These are phyloP conservation scores for Hestina assimilis DNA, from an alignment of 1,140 invertebrate genomes.

Conservation along the genomic window DNA sequence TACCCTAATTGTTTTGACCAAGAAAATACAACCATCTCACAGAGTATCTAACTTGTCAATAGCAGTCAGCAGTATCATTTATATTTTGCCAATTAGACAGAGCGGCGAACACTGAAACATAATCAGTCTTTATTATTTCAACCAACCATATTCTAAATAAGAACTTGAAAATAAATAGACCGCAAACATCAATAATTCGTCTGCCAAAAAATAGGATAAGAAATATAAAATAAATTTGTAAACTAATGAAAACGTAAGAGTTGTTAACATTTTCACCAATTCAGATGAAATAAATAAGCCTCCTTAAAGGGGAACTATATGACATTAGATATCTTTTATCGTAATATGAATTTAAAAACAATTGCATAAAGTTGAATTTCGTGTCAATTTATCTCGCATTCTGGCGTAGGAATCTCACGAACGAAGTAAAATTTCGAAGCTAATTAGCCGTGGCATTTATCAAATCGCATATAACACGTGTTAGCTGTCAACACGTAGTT, in stretches of 20 bases:
- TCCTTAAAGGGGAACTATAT: slow-evolving; percentile 2
- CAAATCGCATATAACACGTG: slow-evolving; percentile 10
- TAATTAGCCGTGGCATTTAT: slow-evolving; percentile 19
- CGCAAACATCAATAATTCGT: too few species aligned
- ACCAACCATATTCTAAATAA: too few species aligned
- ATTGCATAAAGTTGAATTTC: neutral
- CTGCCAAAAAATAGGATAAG: too few species aligned
- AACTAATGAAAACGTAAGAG: neutral
- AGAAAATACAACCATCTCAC: too few species aligned
- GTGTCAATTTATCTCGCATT: neutral
- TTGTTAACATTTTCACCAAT: neutral
- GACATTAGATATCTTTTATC: neutral
- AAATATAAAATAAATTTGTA: neutral
- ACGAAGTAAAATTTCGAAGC: slow-evolving; percentile 9
- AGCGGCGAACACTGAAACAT: too few species aligned
- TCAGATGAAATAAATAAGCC: neutral
- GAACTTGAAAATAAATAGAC: too few species aligned
- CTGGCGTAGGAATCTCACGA: slow-evolving; percentile 2
- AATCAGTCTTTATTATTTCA: too few species aligned
- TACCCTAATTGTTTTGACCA: too few species aligned
- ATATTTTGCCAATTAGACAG: too few species aligned
- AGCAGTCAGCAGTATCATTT: too few species aligned
- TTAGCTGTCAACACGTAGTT: slow-evolving; percentile 5
- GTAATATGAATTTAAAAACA: neutral
- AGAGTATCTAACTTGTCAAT: too few species aligned